Evolutionary conservation across 1,140 invertebrate genomes (phyloP).

Genomic region (Meloidogyne exigua): DNA sequence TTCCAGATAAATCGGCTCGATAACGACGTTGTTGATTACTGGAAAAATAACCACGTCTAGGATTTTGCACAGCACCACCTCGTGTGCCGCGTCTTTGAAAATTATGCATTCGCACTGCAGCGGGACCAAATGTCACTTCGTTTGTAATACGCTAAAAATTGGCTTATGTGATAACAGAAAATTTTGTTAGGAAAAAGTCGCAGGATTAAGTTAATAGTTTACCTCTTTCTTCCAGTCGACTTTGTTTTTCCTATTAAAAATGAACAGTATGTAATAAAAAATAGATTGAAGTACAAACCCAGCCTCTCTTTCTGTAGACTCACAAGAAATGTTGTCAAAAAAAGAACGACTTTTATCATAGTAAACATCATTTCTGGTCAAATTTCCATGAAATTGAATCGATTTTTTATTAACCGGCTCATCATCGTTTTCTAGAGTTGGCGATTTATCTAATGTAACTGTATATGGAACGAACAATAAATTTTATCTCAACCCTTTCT

Average conservation of each 20-base stretch:
- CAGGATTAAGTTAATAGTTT: neutral
- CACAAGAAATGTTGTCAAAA: constrained; percentile 27
- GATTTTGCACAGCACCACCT: neutral
- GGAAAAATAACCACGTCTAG: neutral
- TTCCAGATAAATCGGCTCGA: neutral
- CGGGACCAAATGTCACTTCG: constrained; percentile 20
- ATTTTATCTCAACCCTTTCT: too few relatives aligned
- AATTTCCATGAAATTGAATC: neutral
- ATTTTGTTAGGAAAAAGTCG: too few relatives aligned
- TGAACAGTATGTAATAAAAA: neutral
- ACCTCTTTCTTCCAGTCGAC: constrained; percentile 28
- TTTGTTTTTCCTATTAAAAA: constrained; percentile 9
- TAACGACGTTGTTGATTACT: neutral
- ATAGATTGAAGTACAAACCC: constrained; percentile 9
- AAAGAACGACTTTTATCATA: constrained; percentile 20
- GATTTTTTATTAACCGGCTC: neutral
- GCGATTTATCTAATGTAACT: neutral
- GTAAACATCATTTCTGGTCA: neutral
- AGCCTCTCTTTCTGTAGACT: constrained; percentile 17
- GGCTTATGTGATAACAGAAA: too few relatives aligned
- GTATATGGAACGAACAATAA: too few relatives aligned
- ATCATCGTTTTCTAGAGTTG: neutral
- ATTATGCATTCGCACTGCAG: neutral
- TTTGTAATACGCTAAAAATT: constrained; percentile 19
- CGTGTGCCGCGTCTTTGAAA: neutral